These are phyloP conservation scores for Hippocampus barbouri DNA, from an alignment of 2,113 vertebrate genomes.

Conservation along the genomic window DNA sequence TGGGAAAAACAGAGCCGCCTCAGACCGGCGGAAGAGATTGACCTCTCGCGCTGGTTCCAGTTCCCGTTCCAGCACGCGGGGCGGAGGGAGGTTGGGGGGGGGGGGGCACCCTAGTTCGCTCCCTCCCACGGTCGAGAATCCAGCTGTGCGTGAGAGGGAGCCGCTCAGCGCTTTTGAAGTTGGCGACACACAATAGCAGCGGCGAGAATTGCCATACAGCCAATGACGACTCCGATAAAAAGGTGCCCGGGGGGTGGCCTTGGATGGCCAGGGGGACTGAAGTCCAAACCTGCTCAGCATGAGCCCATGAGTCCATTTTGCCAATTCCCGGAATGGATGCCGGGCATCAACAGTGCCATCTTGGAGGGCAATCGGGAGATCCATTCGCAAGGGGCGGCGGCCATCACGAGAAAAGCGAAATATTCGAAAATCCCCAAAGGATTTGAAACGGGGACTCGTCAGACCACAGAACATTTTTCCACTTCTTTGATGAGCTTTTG, in stretches of 20 bases:
- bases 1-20: conserved; percentile 70
- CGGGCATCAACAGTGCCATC: conserved; percentile 38
- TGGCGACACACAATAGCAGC: conserved; percentile 41
- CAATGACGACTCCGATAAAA: conserved; percentile 44
- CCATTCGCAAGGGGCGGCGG: conserved; percentile 35
- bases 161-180: conserved; percentile 48
- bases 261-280: conserved; percentile 48
- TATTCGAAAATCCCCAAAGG: conserved; percentile 39
- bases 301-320: conserved; percentile 32
- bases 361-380: conserved; percentile 28
- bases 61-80: conserved; percentile 29
- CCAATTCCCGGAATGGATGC: conserved; percentile 58
- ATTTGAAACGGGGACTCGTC: too few species aligned
- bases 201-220: conserved; percentile 36
- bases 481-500: too few species aligned
- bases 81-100: background rate
- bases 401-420: conserved; percentile 46
- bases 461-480: too few species aligned
- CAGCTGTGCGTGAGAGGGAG: conserved; percentile 55
- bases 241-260: conserved; percentile 26
- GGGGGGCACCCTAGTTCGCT: conserved; percentile 5
- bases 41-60: conserved; percentile 41
- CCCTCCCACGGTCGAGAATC: conserved; percentile 41
- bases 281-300: conserved; percentile 51
- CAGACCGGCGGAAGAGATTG: conserved; percentile 62